Evolutionary conservation across 2,113 vertebrate genomes (phyloP), one percentile per base, ranked within the genome.

Genomic region (Mesitornis unicolor): DNA sequence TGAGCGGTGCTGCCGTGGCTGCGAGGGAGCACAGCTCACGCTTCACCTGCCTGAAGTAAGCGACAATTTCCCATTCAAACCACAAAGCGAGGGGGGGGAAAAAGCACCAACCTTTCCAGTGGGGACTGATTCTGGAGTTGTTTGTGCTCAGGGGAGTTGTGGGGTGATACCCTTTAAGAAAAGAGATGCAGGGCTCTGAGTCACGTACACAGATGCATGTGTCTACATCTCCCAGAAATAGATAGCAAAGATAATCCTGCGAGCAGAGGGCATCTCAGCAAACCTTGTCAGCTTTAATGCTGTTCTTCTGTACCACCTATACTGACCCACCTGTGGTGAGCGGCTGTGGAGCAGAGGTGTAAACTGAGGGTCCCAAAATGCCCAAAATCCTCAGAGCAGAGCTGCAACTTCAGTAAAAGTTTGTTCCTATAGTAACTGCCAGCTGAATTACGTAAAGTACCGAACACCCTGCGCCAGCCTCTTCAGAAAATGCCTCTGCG

Each of bases 391-490:
- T 38, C 26, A 1, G 42, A 73, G 63, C 67, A 36, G 28, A 33
- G 83, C 79, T 93, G 65, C 78, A 84, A 65, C 81, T 87, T 77
- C 3, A 53, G 47, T 35, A 6, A 11, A 81, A 90, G 87, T 74
- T 93, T 67, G 96, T 96, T 97, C 92, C 96, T 95, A 92, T 95
- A 95, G 96, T 63, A 95, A 96, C 96, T 60, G 79, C n/a, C 6
- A 3, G 81, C 36, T 80, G 31, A 54, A 35, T 95, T 97, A 76
- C 13, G 7, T 93, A 83, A 96, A 79, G 83, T 20, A 12, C 1
- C 26, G 7, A 6, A 45, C 28, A 5, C 0, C 4, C 77, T 38
- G 65, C 67, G 75, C 50, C 63, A 82, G 48, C 48, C 65, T 86
- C 53, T 68, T 11, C 38, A 51, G 60, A 35, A 67, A 36, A 20